Evolutionary conservation across 2,113 vertebrate genomes (phyloP), one percentile per base, ranked within the genome.

Genomic region (Hippocampus barbouri): DNA sequence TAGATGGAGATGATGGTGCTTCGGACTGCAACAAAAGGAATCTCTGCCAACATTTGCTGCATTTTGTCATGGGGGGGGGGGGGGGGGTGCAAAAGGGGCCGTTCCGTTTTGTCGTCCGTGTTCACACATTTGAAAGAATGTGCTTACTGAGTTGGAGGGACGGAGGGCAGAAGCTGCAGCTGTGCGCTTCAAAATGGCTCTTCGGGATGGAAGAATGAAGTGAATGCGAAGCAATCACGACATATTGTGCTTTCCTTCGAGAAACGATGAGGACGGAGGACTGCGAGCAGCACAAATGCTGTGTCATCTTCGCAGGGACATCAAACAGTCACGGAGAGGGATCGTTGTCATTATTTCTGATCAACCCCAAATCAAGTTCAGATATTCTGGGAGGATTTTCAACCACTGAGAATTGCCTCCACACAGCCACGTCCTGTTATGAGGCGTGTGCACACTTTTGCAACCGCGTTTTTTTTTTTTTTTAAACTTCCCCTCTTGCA

Each of bases 1-100:
- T 77, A 91, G 85, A 87, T 83, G 83, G 89, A 72, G 71, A 60
- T 81, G 71, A 60, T 82, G 69, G 85, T 68, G 86, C 65, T 70
- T 84, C 83, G 54, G 81, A 70, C 69, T 71, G 78, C 9, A 63
- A 47, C 16, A 56, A 59, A 21, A 72, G 71, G 54, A 68, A 71
- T 62, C 61, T 82, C 38, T 73, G 79, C 83, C 65, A 81, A 85
- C 83, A 85, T 84, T 2, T 66, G 74, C 83, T 88, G 79, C 77
- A 72, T 75, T 87, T 79, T 72, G 23, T 72, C 63, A 70, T 70
- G 82, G 34, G 34, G 8, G 1, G 47, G 73, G 11, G 78, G 71
- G 30, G 5, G 30, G 30, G 30, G 30, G 3, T 4, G 30, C 64
- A 77, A 60, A 54, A 73, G 63, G 61, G 53, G 21, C 49, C 75